Evolutionary conservation across 1,140 invertebrate species (phyloP), one percentile per base, ranked within the genome.

Genomic region (Amphibalanus amphitrite): DNA sequence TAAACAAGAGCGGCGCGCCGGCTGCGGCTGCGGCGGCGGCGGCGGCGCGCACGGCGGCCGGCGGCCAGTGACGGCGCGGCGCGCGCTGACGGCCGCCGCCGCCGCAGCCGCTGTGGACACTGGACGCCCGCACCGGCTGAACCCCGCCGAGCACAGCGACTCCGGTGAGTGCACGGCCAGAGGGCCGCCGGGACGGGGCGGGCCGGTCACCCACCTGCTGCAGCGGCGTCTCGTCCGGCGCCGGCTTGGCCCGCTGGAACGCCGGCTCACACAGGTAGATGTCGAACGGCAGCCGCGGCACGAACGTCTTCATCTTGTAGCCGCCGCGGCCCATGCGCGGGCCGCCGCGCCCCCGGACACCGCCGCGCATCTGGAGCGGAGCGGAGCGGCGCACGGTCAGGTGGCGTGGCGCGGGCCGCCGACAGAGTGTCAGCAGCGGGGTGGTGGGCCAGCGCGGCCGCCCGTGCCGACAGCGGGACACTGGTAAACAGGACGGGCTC

Each of bases 231-330:
- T 95, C 92, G 77, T 95, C 92, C 0, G 86, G 81, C n/a, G 82
- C 82, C 17, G 91, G 85, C 72, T 92, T 92, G 17, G 92, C 91
- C 77, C 90, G 83, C 10, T 92, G 93, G 78, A 96, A 97, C 6
- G 89, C 87, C 33, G 86, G 86, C 80, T 96, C 93, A 72, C 92
- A 93, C 67, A 95, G 82, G 6, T 90, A 88, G 70, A 94, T 83
- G 79, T 97, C 93, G 79, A 97, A 96, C 0, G 93, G 93, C 77
- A 94, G 90, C 69, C 92, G 84, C 15, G 92, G 89, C 75, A 92
- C 83, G 78, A 90, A 88, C 69, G 88, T 86, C 77, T 90, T 87
- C 68, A 79, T 77, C 75, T 80, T 80, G 69, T 77, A 78, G 15
- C 74, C 76, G 29, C 76, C 77, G 29, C 77, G 76, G 8, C 77